These are phyloP conservation scores for Tupaia tana DNA, from an alignment of 2,113 vertebrate genomes.

Conservation along the genomic window DNA sequence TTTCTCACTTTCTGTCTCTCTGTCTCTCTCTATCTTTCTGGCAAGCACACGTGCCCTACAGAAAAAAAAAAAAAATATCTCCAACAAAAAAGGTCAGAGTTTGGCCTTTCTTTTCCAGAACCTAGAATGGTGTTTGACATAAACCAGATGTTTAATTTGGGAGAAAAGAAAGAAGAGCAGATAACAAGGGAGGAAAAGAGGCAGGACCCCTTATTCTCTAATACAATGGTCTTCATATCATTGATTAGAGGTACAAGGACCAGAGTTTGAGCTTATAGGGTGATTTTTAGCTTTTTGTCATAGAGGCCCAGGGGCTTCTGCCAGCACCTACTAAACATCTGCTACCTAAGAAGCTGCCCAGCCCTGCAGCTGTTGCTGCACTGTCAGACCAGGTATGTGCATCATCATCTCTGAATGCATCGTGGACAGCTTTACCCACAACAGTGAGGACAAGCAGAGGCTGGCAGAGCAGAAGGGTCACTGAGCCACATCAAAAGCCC, in stretches of 20 bases:
- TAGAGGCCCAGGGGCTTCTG: not conserved
- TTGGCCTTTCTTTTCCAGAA: not conserved
- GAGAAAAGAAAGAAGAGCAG: not conserved
- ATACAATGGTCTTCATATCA: not conserved
- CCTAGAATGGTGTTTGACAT: not conserved
- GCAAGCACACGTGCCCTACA: too few relatives aligned
- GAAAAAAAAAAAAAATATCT: too few relatives aligned
- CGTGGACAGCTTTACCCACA: not conserved
- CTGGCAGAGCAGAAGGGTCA: not conserved
- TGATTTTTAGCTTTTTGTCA: not conserved
- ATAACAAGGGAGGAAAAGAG: not conserved
- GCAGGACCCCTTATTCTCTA: not conserved
- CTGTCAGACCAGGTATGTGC: not conserved
- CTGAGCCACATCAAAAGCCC: not conserved
- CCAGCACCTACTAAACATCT: not conserved
- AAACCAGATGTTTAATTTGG: not conserved
- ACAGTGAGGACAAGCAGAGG: not conserved
- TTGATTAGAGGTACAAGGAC: not conserved
- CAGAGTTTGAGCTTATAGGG: not conserved
- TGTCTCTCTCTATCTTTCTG: too few relatives aligned
- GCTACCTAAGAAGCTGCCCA: not conserved
- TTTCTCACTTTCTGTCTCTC: too few relatives aligned
- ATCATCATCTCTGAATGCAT: not conserved
- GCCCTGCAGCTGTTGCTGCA: not conserved
- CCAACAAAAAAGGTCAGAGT: not conserved